Evolutionary conservation across 2,888 invertebrate genomes (phyloP).

Genomic region (Nymphalis urticae): DNA sequence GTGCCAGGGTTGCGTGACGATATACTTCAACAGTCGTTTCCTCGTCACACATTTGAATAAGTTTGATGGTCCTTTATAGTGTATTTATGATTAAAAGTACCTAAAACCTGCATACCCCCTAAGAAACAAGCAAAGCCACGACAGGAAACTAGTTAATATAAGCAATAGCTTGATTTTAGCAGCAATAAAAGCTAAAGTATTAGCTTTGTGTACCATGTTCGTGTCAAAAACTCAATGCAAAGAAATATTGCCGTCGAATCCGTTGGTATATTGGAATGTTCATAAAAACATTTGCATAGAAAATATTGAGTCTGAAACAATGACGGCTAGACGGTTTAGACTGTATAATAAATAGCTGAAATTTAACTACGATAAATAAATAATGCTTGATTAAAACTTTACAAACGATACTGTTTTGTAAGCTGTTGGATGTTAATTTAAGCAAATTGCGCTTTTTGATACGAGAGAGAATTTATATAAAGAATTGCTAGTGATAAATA

Average conservation of each 20-base stretch:
- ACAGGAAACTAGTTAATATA: not conserved
- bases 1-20: constrained; percentile 26
- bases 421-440: constrained; percentile 7
- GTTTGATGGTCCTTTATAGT: constrained; percentile 17
- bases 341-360: constrained; percentile 36
- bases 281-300: constrained; percentile 61
- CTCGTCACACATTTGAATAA: constrained; percentile 24
- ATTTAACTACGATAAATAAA: constrained; percentile 54
- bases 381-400: constrained; percentile 59
- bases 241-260: constrained; percentile 29
- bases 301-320: constrained; percentile 61
- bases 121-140: too few species aligned
- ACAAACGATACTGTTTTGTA: constrained; percentile 21
- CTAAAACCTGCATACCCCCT: too few species aligned
- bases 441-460: not conserved
- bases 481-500: constrained; percentile 1
- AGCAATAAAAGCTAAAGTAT: constrained; percentile 26
- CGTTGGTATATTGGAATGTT: constrained; percentile 32
- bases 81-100: not conserved
- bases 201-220: constrained; percentile 24
- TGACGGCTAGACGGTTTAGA: constrained; percentile 44
- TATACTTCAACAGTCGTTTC: constrained; percentile 24
- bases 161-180: not conserved
- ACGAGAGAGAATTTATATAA: not conserved
- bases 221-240: constrained; percentile 32